Conservation (phyloP, 1,140 invertebrate genomes). For the Drosophila tsacasi region DNA sequence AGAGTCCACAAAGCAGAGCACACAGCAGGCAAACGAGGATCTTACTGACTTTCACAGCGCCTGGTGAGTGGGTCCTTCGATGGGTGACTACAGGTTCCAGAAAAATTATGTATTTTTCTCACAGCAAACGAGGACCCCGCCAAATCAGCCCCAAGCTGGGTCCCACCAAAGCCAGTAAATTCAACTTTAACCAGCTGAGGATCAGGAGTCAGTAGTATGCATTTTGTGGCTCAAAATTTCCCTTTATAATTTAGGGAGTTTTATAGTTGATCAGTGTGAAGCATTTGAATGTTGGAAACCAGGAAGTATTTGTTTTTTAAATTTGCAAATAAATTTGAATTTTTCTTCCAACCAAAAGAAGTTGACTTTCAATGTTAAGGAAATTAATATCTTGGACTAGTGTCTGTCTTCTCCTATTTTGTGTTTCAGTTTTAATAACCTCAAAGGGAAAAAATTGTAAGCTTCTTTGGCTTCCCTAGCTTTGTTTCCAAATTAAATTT, state of each 20-base stretch:
- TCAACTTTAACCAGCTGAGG: slow-evolving; percentile 56
- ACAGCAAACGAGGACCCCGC: slow-evolving; percentile 50
- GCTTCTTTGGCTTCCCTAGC: background rate
- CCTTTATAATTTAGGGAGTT: background rate
- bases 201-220: slow-evolving; percentile 38
- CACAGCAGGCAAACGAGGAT: background rate
- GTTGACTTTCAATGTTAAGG: background rate
- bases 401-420: background rate
- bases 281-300: background rate
- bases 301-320: background rate
- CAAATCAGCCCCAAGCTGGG: background rate
- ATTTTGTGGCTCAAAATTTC: background rate
- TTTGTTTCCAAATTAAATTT: slow-evolving; percentile 32
- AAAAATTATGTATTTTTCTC: background rate
- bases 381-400: background rate
- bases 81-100: no score
- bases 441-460: slow-evolving; percentile 7
- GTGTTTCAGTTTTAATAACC: background rate
- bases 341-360: background rate
- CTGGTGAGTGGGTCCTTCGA: slow-evolving; percentile 31
- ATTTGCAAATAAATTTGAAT: background rate
- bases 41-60: slow-evolving; percentile 48
- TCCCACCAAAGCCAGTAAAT: slow-evolving; percentile 51
- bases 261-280: background rate
- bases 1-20: background rate